Evolutionary conservation across 1,140 invertebrate genomes (phyloP).

Genomic region (Anastrepha obliqua): DNA sequence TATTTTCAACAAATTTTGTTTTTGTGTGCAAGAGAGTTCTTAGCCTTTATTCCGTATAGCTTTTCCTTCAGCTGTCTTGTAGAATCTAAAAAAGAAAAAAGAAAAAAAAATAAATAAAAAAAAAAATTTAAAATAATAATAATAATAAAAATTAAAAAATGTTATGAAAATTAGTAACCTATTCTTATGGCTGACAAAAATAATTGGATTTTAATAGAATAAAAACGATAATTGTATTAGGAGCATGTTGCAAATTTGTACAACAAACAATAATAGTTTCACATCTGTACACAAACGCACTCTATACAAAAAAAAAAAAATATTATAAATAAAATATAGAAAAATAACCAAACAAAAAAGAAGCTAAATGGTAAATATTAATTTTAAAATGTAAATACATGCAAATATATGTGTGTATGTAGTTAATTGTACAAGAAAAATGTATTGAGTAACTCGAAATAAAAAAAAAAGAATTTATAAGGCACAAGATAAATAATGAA

Average conservation of each 20-base stretch:
- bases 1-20: not conserved
- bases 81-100: slow-evolving; percentile 11
- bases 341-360: not conserved
- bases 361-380: not conserved
- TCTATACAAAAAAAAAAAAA: not conserved
- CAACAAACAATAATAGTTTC: slow-evolving; percentile 21
- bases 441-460: slow-evolving; percentile 2
- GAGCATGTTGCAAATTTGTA: slow-evolving; percentile 32
- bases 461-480: not conserved
- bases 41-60: slow-evolving; percentile 44
- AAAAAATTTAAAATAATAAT: not conserved
- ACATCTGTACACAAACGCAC: not conserved
- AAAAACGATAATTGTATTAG: slow-evolving; percentile 4
- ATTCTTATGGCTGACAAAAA: slow-evolving; percentile 51
- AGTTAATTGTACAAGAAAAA: slow-evolving; percentile 1
- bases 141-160: slow-evolving; percentile 7
- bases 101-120: slow-evolving; percentile 1
- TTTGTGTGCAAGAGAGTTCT: slow-evolving; percentile 7
- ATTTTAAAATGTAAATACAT: not conserved
- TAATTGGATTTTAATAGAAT: slow-evolving; percentile 49
- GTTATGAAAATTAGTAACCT: slow-evolving; percentile 49
- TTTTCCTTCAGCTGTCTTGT: slow-evolving; percentile 42
- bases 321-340: not conserved
- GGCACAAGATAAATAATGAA: not conserved
- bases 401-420: slow-evolving; percentile 37